Percentiles rank a stretch among this genome's conserved stretches.
Evolutionary conservation across 2,113 vertebrate genomes (phyloP).

Genomic region (Edolisoma coerulescens): DNA sequence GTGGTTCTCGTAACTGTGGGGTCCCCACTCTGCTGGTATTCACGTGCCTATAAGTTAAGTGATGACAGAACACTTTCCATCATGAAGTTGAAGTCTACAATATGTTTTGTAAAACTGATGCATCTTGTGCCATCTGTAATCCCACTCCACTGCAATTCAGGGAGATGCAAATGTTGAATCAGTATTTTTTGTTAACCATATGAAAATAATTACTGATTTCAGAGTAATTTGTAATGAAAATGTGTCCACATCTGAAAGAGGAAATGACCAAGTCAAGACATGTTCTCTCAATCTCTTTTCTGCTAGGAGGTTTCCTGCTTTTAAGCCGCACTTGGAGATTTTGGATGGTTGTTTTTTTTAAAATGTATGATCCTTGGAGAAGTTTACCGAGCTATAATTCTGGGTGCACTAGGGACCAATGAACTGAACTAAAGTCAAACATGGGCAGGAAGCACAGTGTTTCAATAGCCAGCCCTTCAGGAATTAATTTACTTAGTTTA

Average conservation of each 20-base stretch:
- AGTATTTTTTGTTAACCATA: conserved; percentile 31
- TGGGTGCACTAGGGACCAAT: conserved; percentile 28
- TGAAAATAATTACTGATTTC: conserved; percentile 48
- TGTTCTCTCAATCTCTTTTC: neutral
- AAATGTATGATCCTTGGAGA: neutral
- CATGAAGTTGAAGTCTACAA: conserved; percentile 31
- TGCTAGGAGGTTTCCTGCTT: neutral
- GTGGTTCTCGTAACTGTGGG: neutral
- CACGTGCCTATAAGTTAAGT: neutral
- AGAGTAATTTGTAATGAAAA: conserved; percentile 7
- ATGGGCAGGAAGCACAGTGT: neutral
- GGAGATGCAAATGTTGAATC: conserved; percentile 27
- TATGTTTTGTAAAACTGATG: conserved; percentile 42
- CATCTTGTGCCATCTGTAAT: conserved; percentile 41
- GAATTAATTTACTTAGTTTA: neutral
- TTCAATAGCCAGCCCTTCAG: conserved; percentile 5
- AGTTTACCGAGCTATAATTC: conserved; percentile 53
- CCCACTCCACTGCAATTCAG: conserved; percentile 18
- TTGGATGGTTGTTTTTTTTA: neutral
- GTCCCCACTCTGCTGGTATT: neutral
- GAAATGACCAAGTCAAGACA: neutral
- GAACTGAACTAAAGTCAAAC: conserved; percentile 37
- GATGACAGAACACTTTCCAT: conserved; percentile 42
- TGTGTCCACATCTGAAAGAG: neutral
- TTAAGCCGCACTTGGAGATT: neutral